Evolutionary conservation across 2,797 vertebrate species (phyloP), one percentile per base, ranked within the genome.

Genomic region (Picus viridis): DNA sequence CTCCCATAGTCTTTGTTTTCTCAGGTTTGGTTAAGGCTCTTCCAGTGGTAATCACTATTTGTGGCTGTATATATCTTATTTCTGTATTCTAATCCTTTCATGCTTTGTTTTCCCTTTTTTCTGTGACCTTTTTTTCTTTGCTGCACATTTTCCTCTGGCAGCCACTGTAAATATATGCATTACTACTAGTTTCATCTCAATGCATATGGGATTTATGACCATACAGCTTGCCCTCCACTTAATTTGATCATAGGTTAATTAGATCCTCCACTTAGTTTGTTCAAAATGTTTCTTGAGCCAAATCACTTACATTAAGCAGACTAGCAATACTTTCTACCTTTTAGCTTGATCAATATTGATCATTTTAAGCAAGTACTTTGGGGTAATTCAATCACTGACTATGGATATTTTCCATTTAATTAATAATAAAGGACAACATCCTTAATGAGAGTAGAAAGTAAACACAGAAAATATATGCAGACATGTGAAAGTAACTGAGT

Each of bases 221-320:
- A 67, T 94, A 93, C 3, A 9, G 69, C 34, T 94, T 92, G 85
- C 71, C 83, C 86, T 96, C 85, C 91, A 95, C 92, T 96, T 97
- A 94, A 94, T 95, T 95, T 95, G 96, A 96, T 97, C 88, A 94
- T 71, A 88, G 87, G 92, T 96, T 97, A 96, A 96, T 97, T 96
- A 94, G 85, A 95, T 95, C 56, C 53, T 93, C 90, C 88, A 96
- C 88, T 97, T 97, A 96, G 95, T 94, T 95, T 96, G 85, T 96
- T 97, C 90, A 96, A 96, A 94, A 88, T 6, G 39, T 94, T 96
- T 94, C 94, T 94, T 83, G 65, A 96, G 95, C 95, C 92, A 96
- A 96, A 94, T 93, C 92, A 96, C 91, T 96, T 95, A 91, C 94
- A 93, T 94, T 95, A 96, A 90, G 88, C 91, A 56, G 76, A 91